phyloP scores from a whole-genome alignment of 2,113 vertebrate species.

The Megaptera novaeangliae region DNA sequence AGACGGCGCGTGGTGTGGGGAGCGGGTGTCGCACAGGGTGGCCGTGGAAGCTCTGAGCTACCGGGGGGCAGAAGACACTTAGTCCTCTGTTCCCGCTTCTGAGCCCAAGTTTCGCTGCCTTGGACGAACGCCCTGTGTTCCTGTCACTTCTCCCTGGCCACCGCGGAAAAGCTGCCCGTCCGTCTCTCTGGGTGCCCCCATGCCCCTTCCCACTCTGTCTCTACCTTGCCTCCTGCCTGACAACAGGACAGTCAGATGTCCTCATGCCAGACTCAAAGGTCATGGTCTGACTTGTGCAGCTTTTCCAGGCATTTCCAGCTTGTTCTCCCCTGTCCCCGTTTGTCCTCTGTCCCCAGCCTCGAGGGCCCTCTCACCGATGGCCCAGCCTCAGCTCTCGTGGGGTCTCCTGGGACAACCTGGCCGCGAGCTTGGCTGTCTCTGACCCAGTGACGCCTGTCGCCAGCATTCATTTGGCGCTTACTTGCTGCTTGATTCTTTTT shows the following conservation, averaged over 20 bases:
- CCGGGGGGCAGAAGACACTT: background rate
- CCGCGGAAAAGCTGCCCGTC: background rate
- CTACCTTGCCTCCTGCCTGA: background rate
- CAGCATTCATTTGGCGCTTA: accelerated
- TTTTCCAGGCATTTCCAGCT: background rate
- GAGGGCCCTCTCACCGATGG: background rate
- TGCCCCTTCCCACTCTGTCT: background rate
- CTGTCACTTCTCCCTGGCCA: background rate
- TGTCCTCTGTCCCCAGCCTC: background rate
- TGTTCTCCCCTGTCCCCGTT: background rate
- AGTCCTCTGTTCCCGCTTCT: no score
- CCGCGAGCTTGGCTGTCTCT: accelerated
- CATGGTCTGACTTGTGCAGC: background rate
- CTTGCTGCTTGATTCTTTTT: background rate
- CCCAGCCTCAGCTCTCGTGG: background rate
- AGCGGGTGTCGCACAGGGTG: background rate
- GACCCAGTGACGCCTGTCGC: background rate
- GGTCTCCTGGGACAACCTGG: background rate
- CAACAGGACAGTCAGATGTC: background rate
- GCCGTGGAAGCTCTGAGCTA: accelerated
- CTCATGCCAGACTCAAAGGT: background rate
- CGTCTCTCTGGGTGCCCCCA: background rate
- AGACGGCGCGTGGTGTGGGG: background rate
- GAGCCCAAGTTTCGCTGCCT: background rate
- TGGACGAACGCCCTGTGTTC: background rate